phyloP scores from a whole-genome alignment of 2,797 vertebrate genomes.

The Ceryle rudis region DNA sequence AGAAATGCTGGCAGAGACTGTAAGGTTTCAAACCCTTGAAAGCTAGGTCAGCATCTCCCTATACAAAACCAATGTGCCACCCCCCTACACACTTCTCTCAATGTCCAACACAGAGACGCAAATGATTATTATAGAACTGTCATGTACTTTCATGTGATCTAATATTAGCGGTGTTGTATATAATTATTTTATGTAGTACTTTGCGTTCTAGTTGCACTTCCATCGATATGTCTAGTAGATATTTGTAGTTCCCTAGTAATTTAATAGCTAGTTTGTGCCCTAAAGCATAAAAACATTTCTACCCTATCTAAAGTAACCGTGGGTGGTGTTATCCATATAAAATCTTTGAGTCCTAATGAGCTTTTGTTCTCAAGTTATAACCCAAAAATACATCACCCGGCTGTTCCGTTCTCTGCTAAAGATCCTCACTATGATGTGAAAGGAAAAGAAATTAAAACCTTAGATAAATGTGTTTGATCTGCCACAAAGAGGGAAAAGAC shows the following conservation, averaged over 20 bases:
- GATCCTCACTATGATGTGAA: conserved; percentile 66
- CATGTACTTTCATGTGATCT: conserved; percentile 63
- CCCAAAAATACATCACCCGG: conserved; percentile 73
- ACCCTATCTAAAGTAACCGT: conserved; percentile 76
- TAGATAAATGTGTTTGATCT: conserved; percentile 65
- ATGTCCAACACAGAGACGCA: conserved; percentile 36
- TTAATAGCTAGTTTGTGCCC: conserved; percentile 74
- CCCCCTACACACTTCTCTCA: background rate
- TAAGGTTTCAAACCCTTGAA: background rate
- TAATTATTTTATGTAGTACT: conserved; percentile 72
- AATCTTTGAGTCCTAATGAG: conserved; percentile 76
- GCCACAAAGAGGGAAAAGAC: conserved; percentile 34
- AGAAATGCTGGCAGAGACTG: background rate
- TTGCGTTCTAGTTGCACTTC: conserved; percentile 61
- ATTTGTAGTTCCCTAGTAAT: conserved; percentile 75
- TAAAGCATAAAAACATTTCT: conserved; percentile 74
- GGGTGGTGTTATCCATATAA: conserved; percentile 74
- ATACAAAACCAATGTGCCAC: background rate
- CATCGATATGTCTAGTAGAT: conserved; percentile 72
- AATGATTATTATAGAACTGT: conserved; percentile 52
- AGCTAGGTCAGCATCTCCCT: background rate
- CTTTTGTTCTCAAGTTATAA: conserved; percentile 75
- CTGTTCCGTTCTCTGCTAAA: conserved; percentile 69
- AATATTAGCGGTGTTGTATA: conserved; percentile 69
- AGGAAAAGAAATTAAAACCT: conserved; percentile 70